phyloP scores from a whole-genome alignment of 2,888 invertebrate genomes.

The Ellobium chinense region DNA sequence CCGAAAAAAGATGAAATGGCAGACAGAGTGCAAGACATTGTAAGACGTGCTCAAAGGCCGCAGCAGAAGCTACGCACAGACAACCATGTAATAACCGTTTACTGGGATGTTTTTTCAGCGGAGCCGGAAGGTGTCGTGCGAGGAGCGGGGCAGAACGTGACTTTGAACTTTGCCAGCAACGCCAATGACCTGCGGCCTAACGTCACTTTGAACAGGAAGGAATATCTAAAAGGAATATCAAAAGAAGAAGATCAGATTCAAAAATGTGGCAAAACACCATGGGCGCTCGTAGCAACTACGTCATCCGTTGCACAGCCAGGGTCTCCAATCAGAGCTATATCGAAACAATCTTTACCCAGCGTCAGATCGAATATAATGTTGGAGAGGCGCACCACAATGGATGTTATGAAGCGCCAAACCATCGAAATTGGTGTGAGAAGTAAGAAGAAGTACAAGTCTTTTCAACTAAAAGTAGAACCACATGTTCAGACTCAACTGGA shows the following conservation, averaged over 20 bases:
- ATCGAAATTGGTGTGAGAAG: slow-evolving; percentile 37
- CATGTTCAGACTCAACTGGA: background rate
- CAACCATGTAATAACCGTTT: background rate
- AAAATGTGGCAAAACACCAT: background rate
- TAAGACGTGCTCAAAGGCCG: too few species aligned
- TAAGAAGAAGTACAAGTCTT: slow-evolving; percentile 37
- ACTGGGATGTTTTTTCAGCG: slow-evolving; percentile 25
- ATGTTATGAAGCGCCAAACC: too few species aligned
- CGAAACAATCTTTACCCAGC: too few species aligned
- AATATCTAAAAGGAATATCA: background rate
- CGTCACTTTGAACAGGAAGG: background rate
- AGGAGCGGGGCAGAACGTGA: slow-evolving; percentile 7
- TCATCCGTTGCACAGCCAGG: too few species aligned
- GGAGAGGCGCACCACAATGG: too few species aligned
- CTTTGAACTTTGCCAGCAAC: background rate
- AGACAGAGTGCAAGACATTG: background rate
- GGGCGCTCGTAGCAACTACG: too few species aligned
- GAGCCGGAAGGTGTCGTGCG: background rate
- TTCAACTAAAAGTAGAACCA: background rate
- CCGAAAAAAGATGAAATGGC: background rate
- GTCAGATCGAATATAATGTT: too few species aligned
- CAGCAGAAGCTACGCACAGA: too few species aligned
- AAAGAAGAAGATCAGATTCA: background rate
- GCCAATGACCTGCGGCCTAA: background rate
- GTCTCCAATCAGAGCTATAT: too few species aligned